Evolutionary conservation across 2,888 invertebrate species (phyloP), one percentile per base, ranked within the genome.

Genomic region (Eudasyphora cyanicolor): DNA sequence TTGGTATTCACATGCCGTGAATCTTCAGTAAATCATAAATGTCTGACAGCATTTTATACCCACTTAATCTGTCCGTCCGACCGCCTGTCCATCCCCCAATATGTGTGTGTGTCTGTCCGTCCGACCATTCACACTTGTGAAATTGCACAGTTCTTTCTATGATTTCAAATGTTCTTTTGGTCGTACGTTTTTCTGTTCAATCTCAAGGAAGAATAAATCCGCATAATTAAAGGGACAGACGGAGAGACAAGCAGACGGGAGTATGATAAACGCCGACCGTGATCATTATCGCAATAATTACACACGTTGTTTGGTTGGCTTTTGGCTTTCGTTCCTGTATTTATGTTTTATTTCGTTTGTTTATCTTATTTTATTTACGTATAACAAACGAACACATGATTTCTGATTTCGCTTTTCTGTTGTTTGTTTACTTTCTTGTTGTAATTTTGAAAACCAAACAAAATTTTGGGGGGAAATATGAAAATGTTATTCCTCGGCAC

Each of bases 251-350:
- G 7, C 45, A 4, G n/a, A n/a, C 38, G n/a, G n/a, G n/a, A 14
- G 14, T n/a, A 45, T 45, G 45, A 45, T 45, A n/a, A 45, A 45
- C 45, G 12, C n/a, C 45, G 45, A 12, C n/a, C n/a, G 45, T 12
- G 51, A 51, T 51, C 51, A 64, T 64, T 64, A 64, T 64, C 64
- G 64, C 64, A 35, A 64, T 38, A 64, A 64, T 64, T 64, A 64
- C 64, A 64, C 64, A n/a, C n/a, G n/a, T n/a, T n/a, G n/a, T n/a
- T n/a, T n/a, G n/a, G 64, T 64, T 64, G 64, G 35, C 19, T 64
- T 35, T 64, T 38, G 32, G 6, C 51, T 35, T 29, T 60, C n/a
- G n/a, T 60, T 60, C 17, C 29, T 57, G 27, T 57, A 14, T 57
- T 57, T 29, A 7, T 60, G 6, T 54, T 21, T 21, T 8, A 17